A percentile compares a stretch with the other conserved stretches of the same genome.
Evolutionary conservation across 2,888 invertebrate species (phyloP).

Genomic region (Drosophila fungiperda): DNA sequence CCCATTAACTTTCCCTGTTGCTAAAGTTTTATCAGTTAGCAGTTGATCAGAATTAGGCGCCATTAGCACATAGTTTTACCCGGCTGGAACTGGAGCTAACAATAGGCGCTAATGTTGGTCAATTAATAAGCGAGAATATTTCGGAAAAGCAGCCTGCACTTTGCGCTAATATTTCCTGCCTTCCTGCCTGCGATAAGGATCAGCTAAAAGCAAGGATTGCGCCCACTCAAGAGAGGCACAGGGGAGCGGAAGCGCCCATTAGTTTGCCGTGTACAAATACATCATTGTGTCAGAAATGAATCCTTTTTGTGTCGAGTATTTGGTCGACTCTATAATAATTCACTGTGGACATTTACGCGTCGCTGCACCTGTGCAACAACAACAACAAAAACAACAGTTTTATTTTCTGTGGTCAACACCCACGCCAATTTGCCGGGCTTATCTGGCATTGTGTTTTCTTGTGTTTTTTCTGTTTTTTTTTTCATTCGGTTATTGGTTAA

Average conservation of each 20-base stretch:
- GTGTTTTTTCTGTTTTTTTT: slow-evolving; percentile 4
- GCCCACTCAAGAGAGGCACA: background rate
- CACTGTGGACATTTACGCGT: slow-evolving; percentile 59
- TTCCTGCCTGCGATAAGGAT: slow-evolving; percentile 59
- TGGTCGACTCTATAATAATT: slow-evolving; percentile 39
- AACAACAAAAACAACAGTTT: background rate
- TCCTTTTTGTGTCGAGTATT: slow-evolving; percentile 53
- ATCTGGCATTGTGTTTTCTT: slow-evolving; percentile 38
- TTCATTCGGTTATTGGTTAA: slow-evolving; percentile 50
- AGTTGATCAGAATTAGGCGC: slow-evolving; percentile 58
- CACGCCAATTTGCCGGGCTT: slow-evolving; percentile 74
- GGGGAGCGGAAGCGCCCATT: slow-evolving; percentile 63
- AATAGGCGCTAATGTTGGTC: slow-evolving; percentile 75
- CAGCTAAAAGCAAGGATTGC: slow-evolving; percentile 72
- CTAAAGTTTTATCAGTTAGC: slow-evolving; percentile 43
- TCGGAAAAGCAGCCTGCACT: slow-evolving; percentile 42
- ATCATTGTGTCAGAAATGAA: slow-evolving; percentile 74
- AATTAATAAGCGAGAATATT: slow-evolving; percentile 65
- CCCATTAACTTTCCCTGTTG: background rate
- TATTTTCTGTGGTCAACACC: slow-evolving; percentile 49
- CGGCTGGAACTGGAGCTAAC: slow-evolving; percentile 39
- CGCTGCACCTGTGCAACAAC: slow-evolving; percentile 60
- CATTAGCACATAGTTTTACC: slow-evolving; percentile 70
- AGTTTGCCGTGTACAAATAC: slow-evolving; percentile 61
- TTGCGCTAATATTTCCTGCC: slow-evolving; percentile 74